Base-by-base conservation (phyloP, 2,797 vertebrate genomes). In the Tauraco hartlaubi region DNA sequence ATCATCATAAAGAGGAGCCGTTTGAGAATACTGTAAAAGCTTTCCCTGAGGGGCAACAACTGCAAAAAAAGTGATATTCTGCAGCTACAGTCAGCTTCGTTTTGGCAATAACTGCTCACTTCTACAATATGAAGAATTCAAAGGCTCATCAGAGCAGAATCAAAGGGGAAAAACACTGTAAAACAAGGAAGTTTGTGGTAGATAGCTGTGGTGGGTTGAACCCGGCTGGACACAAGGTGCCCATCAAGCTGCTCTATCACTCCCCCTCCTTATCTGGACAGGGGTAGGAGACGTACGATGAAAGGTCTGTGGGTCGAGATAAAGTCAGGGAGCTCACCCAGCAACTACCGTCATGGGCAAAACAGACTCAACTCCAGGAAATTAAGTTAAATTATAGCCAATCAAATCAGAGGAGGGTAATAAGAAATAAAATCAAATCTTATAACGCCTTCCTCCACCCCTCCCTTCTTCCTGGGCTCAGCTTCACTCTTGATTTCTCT, bases 381-480 rank as follows among this genome's bases (percentile, higher is more conserved):
- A 48, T 31, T 37, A 48, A 29, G 23, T 59, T 17, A 46, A 59
- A 48, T 35, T 29, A 35, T 17, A 48, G 26, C 8, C 41, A 74
- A 56, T 59, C 19, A 37, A 74, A 74, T 35, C 43, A 48, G 26
- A 58, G 43, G 8, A 46, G 19, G n/a, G 11, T 59, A 59, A 59
- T 35, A 6, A 59, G n/a, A 58, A 58, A 58, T 46, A 55, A 52
- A 39, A 19, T 16, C 23, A 55, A 43, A 72, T 8, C 68, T 72
- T 72, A 43, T 18, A 55, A 23, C 20, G 31, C 14, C 29, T 54
- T 41, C 29, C 16, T 11, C 15, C 33, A 28, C 19, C 8, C 19
- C 29, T 25, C 12, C 29, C 51, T n/a, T 54, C 68, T n/a, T n/a
- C 11, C 49, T 0, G 0, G 18, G 22, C 8, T 39, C 28, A 63